Evolutionary conservation across 2,888 invertebrate genomes (phyloP).

Genomic region (Apodemia hepburni): DNA sequence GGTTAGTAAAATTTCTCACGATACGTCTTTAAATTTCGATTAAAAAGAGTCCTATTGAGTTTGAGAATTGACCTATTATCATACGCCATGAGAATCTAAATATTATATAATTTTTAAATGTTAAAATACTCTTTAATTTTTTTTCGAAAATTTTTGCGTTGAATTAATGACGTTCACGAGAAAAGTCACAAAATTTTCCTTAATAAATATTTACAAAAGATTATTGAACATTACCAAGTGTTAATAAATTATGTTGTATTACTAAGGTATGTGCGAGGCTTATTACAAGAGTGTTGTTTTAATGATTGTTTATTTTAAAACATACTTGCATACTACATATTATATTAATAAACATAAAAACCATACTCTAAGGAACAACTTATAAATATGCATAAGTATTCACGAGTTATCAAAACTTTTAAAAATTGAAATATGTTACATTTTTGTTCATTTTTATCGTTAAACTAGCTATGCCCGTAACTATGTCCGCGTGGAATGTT

Average conservation of each 20-base stretch:
- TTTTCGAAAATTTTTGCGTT: too few species aligned
- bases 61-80: not conserved
- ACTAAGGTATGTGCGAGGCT: not conserved
- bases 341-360: not conserved
- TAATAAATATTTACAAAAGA: too few species aligned
- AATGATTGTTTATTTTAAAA: not conserved
- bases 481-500: too few species aligned
- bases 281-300: not conserved
- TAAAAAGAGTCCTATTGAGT: not conserved
- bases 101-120: not conserved
- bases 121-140: too few species aligned
- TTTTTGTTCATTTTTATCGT: not conserved
- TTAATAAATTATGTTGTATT: too few species aligned
- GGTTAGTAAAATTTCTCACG: constrained; percentile 55
- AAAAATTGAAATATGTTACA: not conserved
- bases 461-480: too few species aligned
- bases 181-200: too few species aligned
- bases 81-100: not conserved
- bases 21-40: constrained; percentile 26
- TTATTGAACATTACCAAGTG: too few species aligned
- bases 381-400: not conserved
- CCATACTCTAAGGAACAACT: not conserved
- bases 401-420: not conserved
- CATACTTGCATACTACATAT: not conserved
- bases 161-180: too few species aligned